phyloP scores from a whole-genome alignment of 2,888 invertebrate genomes.

The Epinotia bilunana region DNA sequence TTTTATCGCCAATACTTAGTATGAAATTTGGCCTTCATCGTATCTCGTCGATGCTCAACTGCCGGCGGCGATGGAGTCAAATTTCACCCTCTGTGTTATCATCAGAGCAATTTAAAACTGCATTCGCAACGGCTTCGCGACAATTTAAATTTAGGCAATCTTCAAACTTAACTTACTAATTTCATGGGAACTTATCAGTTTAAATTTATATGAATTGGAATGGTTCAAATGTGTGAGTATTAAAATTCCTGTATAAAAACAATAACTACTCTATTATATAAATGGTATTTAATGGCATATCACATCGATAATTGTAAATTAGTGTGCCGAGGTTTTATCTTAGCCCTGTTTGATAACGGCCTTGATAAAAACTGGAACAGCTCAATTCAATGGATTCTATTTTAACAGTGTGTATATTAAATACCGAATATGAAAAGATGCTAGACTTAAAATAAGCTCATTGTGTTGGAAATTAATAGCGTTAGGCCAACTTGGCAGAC shows the following conservation, averaged over 20 bases:
- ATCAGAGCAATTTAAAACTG: constrained; percentile 59
- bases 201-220: constrained; percentile 60
- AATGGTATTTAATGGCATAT: constrained; percentile 40
- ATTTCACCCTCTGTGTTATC: constrained; percentile 47
- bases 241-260: constrained; percentile 73
- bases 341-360: constrained; percentile 23
- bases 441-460: constrained; percentile 78
- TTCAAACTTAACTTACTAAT: constrained; percentile 39
- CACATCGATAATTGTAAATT: constrained; percentile 39
- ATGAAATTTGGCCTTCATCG: too few species aligned
- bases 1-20: too few species aligned
- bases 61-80: background rate
- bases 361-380: constrained; percentile 17
- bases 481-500: constrained; percentile 65
- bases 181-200: constrained; percentile 28
- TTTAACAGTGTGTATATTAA: constrained; percentile 42
- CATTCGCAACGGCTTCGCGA: constrained; percentile 45
- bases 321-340: constrained; percentile 37
- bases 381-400: constrained; percentile 11
- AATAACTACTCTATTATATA: constrained; percentile 49
- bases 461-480: constrained; percentile 67
- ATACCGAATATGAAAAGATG: constrained; percentile 50
- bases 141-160: constrained; percentile 35
- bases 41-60: too few species aligned
- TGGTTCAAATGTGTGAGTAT: constrained; percentile 76